Evolutionary conservation across 2,888 invertebrate genomes (phyloP).

Genomic region (Diloba caeruleocephala): DNA sequence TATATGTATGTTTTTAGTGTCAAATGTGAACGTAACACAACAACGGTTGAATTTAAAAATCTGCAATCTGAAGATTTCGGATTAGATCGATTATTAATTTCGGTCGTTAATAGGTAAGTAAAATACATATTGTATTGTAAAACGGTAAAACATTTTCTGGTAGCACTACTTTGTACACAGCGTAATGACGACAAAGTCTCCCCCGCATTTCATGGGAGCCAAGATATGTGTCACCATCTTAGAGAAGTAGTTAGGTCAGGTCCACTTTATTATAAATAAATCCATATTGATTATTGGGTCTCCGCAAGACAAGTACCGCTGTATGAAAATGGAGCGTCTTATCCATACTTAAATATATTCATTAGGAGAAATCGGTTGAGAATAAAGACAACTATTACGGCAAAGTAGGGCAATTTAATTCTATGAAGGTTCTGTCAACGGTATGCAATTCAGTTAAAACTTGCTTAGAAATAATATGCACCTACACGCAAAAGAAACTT

Average conservation of each 20-base stretch:
- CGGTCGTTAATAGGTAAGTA: no score
- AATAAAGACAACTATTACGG: conserved; percentile 1
- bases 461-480: not conserved
- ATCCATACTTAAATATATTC: conserved; percentile 7
- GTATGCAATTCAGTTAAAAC: not conserved
- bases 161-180: no score
- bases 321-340: conserved; percentile 2
- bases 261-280: conserved; percentile 22
- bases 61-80: no score
- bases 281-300: conserved; percentile 4
- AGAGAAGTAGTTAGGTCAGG: not conserved
- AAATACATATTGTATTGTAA: no score
- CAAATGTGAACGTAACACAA: no score
- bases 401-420: not conserved
- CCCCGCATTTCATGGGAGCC: not conserved
- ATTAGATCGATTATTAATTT: no score
- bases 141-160: no score
- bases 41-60: no score
- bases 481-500: not conserved
- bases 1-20: no score
- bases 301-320: not conserved
- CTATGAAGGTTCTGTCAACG: conserved; percentile 7
- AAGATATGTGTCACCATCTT: not conserved
- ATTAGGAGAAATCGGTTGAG: conserved; percentile 13
- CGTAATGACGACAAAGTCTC: conserved; percentile 6